Evolutionary conservation across 2,113 vertebrate species (phyloP).

Genomic region (Saguinus imperator): DNA sequence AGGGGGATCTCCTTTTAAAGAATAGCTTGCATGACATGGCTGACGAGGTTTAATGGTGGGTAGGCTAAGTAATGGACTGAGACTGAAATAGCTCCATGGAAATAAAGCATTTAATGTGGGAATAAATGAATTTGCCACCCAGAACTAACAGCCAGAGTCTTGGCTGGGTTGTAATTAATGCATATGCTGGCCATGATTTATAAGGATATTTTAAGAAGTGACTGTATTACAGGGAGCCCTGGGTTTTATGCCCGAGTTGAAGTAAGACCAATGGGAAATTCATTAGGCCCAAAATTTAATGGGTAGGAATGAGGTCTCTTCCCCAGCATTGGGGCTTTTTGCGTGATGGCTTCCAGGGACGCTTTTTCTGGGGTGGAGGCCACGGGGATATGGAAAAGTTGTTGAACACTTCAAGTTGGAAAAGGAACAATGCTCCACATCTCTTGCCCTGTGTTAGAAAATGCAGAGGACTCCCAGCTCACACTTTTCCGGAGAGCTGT

Average conservation of each 20-base stretch:
- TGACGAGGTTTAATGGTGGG: slow-evolving; percentile 67
- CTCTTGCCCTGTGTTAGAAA: neutral
- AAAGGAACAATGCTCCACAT: neutral
- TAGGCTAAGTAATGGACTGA: slow-evolving; percentile 81
- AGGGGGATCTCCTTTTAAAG: neutral
- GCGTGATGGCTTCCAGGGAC: neutral
- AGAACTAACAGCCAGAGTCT: slow-evolving; percentile 83
- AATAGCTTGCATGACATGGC: slow-evolving; percentile 8
- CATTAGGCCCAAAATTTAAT: slow-evolving; percentile 71
- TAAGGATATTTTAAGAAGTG: slow-evolving; percentile 83
- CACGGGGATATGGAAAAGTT: neutral
- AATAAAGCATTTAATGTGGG: slow-evolving; percentile 80
- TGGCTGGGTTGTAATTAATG: slow-evolving; percentile 84
- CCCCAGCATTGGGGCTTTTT: neutral
- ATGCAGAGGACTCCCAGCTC: neutral
- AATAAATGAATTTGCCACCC: slow-evolving; percentile 86
- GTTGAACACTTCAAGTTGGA: neutral
- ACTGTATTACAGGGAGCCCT: slow-evolving; percentile 65
- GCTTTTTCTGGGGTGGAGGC: neutral
- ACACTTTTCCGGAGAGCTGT: neutral
- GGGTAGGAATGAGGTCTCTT: slow-evolving; percentile 56
- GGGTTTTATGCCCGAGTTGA: slow-evolving; percentile 77
- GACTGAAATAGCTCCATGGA: slow-evolving; percentile 83
- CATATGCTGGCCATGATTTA: slow-evolving; percentile 80
- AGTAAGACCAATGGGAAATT: slow-evolving; percentile 75